Percentiles rank a stretch among this genome's conserved stretches.
Conservation (phyloP, 2,113 vertebrate species). For the Ploceus nigricollis region DNA sequence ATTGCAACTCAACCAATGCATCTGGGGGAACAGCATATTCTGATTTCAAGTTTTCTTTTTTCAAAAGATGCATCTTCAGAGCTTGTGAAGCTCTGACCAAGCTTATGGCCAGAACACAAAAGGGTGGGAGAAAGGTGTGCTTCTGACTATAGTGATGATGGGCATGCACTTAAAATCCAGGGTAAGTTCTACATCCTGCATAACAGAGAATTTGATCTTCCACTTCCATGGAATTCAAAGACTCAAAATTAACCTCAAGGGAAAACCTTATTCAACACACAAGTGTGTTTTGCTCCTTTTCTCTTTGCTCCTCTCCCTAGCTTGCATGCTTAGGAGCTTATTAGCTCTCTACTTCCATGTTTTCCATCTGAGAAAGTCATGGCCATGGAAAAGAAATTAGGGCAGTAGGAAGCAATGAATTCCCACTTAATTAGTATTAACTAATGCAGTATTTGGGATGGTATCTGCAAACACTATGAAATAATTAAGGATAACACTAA, state of each 20-base stretch:
- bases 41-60: background rate
- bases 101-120: background rate
- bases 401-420: background rate
- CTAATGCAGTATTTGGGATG: background rate
- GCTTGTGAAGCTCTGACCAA: background rate
- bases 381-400: background rate
- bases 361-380: background rate
- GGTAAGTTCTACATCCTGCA: background rate
- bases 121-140: background rate
- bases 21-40: background rate
- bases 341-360: too few species aligned
- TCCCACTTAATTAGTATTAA: background rate
- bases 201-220: background rate
- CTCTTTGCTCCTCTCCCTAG: background rate
- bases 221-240: background rate
- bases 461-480: background rate
- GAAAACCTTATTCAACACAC: background rate
- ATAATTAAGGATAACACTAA: background rate
- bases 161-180: background rate
- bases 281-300: background rate
- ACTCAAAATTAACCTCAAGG: background rate
- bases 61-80: background rate
- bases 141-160: background rate
- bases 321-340: accelerated
- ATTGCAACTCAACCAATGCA: accelerated